Evolutionary conservation across 2,113 vertebrate genomes (phyloP).

Genomic region (Columba livia): DNA sequence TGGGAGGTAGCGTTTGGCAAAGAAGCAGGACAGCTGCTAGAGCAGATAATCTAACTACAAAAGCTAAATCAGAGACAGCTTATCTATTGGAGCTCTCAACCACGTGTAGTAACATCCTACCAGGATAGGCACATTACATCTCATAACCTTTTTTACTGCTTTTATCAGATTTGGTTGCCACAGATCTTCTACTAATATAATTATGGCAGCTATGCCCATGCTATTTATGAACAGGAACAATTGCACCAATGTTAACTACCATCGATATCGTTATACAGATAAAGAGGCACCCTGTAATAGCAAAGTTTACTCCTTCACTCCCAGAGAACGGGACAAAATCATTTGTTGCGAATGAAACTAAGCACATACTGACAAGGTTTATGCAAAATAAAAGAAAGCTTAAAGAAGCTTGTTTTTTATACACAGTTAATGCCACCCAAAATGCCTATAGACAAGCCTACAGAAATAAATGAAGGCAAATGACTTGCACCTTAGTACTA

Average conservation of each 20-base stretch:
- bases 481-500: not conserved
- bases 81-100: not conserved
- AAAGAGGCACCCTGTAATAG: not conserved
- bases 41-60: conserved; percentile 47
- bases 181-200: not conserved
- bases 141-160: conserved; percentile 2
- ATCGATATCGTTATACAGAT: not conserved
- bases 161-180: conserved; percentile 24
- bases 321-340: not conserved
- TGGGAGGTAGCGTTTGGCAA: not conserved
- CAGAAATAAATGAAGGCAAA: not conserved
- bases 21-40: conserved; percentile 15
- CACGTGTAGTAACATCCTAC: not conserved
- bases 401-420: not conserved
- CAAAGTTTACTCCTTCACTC: not conserved
- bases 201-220: not conserved
- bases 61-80: conserved; percentile 48
- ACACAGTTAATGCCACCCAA: not conserved
- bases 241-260: not conserved
- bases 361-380: not conserved
- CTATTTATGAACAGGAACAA: conserved; percentile 16
- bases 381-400: not conserved
- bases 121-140: not conserved
- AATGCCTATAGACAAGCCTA: not conserved
- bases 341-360: not conserved